Evolutionary conservation across 2,888 invertebrate genomes (phyloP), one percentile per base, ranked within the genome.

Genomic region (Ectemnius lituratus): DNA sequence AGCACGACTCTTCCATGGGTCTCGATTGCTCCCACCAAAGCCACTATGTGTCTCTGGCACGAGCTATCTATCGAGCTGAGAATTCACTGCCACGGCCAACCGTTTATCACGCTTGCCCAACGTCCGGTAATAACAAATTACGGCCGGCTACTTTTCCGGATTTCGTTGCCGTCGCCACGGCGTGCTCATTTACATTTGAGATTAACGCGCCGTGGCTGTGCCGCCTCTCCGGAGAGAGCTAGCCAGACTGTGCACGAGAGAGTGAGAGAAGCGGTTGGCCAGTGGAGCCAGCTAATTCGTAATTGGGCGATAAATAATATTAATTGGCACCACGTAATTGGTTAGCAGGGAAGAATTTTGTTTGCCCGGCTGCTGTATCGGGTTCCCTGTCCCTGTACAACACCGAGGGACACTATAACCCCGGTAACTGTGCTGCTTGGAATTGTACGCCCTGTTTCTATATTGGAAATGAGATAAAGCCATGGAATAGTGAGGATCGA

Each of bases 291-390:
- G 52, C 14, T 52, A 52, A 52, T 52, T 52, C 16, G 52, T 52
- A 52, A 52, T 52, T 52, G 52, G 52, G 52, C 52, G 52, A 52
- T 52, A 52, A 52, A 52, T 52, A 52, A 52, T 52, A 52, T 52
- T 52, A 52, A 52, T 52, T 52, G 52, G 52, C 52, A 16, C 16
- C n/a, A 6, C 52, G 52, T 52, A 52, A 52, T 52, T 52, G 52
- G 52, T 16, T 16, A 52, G 52, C 16, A 1, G 52, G 16, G 52
- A 52, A 52, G 52, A 52, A 52, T 52, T 52, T 52, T 52, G 52
- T 52, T 52, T 52, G 52, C 14, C n/a, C 52, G 52, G n/a, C n/a
- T 16, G 52, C 16, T 16, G 52, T 52, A 16, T 16, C 37, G 37
- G 37, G 37, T 37, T 37, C 8, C 37, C 37, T 37, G 37, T 37